These are phyloP conservation scores for Porites lobata DNA, from an alignment of 92 coral and sea anemone species.

Conservation along the genomic window DNA sequence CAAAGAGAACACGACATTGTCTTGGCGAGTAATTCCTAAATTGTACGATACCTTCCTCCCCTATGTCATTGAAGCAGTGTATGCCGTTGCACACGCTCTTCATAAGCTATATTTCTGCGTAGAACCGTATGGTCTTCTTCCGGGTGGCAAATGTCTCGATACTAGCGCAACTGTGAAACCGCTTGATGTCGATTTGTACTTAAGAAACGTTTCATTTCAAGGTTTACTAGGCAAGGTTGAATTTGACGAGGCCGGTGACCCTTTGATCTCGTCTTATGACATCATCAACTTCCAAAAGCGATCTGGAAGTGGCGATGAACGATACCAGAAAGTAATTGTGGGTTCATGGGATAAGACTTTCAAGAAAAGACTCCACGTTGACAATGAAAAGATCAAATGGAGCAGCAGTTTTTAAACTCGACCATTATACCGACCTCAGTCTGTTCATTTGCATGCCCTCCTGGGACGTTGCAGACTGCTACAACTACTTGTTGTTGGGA, in stretches of 20 bases:
- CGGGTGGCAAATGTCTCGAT: constrained; percentile 65
- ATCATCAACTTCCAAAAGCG: constrained; percentile 60
- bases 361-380: constrained; percentile 36
- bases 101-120: constrained; percentile 63
- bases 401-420: not conserved
- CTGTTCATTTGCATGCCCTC: constrained; percentile 73
- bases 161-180: constrained; percentile 54
- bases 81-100: constrained; percentile 73
- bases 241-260: constrained; percentile 73
- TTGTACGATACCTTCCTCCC: constrained; percentile 63
- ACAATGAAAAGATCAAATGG: constrained; percentile 60
- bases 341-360: constrained; percentile 53
- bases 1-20: constrained; percentile 10
- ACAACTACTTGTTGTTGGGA: constrained; percentile 86
- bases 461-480: constrained; percentile 74
- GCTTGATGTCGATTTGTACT: constrained; percentile 65
- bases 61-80: constrained; percentile 72
- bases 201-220: constrained; percentile 63
- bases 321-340: constrained; percentile 39
- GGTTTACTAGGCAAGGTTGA: constrained; percentile 69
- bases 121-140: constrained; percentile 23
- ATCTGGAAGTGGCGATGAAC: not conserved
- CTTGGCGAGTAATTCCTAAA: constrained; percentile 4
- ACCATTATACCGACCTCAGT: constrained; percentile 60
- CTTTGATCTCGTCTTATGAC: constrained; percentile 71